phyloP scores from a whole-genome alignment of 2,888 invertebrate species.

The Criorhina ranunculi region DNA sequence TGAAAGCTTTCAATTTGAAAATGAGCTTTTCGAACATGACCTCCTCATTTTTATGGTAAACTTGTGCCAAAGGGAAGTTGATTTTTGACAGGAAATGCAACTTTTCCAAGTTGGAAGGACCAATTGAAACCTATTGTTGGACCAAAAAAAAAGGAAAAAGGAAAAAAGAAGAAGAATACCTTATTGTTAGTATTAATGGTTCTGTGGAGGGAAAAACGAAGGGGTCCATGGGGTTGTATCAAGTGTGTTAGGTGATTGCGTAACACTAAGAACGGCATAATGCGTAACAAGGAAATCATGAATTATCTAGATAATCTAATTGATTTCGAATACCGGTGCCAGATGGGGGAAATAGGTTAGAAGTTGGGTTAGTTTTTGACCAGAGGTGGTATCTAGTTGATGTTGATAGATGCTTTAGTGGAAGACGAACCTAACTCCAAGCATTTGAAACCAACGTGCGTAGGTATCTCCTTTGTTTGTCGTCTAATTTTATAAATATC shows the following conservation, averaged over 20 bases:
- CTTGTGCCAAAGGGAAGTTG: background rate
- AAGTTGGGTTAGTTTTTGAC: too few relatives aligned
- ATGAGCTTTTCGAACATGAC: background rate
- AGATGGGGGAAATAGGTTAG: background rate
- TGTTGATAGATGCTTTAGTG: too few relatives aligned
- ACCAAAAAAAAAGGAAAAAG: background rate
- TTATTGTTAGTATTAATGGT: slow-evolving; percentile 18
- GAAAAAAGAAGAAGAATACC: too few relatives aligned
- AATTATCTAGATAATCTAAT: slow-evolving; percentile 17
- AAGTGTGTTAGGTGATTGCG: slow-evolving; percentile 31
- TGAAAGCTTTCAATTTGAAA: slow-evolving; percentile 5
- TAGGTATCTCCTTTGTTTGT: too few relatives aligned
- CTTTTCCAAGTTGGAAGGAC: slow-evolving; percentile 9
- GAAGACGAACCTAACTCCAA: too few relatives aligned
- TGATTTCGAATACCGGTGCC: background rate
- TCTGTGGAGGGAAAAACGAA: slow-evolving; percentile 23
- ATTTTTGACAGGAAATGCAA: slow-evolving; percentile 36
- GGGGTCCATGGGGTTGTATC: slow-evolving; percentile 4
- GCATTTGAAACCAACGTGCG: too few relatives aligned
- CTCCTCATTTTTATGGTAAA: slow-evolving; percentile 36
- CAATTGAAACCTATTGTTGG: slow-evolving; percentile 43
- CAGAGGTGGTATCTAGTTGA: too few relatives aligned
- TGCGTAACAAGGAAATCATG: slow-evolving; percentile 10
- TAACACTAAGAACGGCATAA: slow-evolving; percentile 16
- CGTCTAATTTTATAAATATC: too few relatives aligned